phyloP scores from a whole-genome alignment of 2,113 vertebrate genomes.

The Pao palembangensis region DNA sequence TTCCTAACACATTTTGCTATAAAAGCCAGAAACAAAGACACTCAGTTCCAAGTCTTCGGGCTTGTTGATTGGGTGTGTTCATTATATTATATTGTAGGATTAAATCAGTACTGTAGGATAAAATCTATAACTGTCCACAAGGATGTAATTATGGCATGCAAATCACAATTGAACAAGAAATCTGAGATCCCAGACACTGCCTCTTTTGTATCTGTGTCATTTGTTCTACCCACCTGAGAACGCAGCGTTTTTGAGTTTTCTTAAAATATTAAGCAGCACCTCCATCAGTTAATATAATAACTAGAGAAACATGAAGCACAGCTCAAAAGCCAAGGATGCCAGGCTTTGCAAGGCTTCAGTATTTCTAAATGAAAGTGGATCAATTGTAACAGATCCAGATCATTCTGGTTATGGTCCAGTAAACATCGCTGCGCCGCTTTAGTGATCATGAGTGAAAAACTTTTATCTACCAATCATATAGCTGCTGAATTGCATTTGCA shows the following conservation, averaged over 20 bases:
- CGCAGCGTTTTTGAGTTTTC: constrained; percentile 37
- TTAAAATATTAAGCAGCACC: constrained; percentile 34
- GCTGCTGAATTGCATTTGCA: constrained; percentile 47
- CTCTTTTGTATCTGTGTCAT: constrained; percentile 10
- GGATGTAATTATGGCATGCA: too few relatives aligned
- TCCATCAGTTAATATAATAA: constrained; percentile 58
- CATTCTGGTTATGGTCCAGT: constrained; percentile 59
- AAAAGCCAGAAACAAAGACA: too few relatives aligned
- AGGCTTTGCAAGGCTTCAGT: constrained; percentile 44
- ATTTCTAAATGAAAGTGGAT: constrained; percentile 45
- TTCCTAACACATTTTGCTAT: too few relatives aligned
- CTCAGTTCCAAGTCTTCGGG: too few relatives aligned
- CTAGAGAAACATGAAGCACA: constrained; percentile 28
- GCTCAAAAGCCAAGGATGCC: constrained; percentile 37
- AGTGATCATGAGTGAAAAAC: constrained; percentile 55
- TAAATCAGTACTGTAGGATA: too few relatives aligned
- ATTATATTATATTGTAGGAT: too few relatives aligned
- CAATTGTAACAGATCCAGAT: constrained; percentile 61
- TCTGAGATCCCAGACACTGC: neutral
- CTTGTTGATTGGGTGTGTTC: too few relatives aligned
- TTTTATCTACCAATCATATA: constrained; percentile 56
- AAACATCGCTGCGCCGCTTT: constrained; percentile 39
- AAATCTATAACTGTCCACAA: too few relatives aligned
- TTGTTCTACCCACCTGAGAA: constrained; percentile 40
- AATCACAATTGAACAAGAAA: constrained; percentile 4